Base-by-base conservation (phyloP, 2,113 vertebrate species). In the Elephas maximus region DNA sequence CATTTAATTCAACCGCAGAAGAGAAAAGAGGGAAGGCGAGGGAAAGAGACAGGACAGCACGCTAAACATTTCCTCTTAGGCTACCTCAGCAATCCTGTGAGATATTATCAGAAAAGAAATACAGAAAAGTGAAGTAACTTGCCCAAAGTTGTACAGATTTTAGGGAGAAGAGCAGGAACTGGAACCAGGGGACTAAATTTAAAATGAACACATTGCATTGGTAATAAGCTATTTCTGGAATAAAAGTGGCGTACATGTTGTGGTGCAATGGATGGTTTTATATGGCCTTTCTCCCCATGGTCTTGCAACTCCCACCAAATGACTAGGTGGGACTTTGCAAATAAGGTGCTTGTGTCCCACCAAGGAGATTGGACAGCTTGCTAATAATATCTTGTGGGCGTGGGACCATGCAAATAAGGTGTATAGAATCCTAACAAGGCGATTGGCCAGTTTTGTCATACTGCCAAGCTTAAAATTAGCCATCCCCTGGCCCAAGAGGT, bases 51-150 rank as follows among this genome's bases (percentile, higher is more conserved):
- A 41, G 41, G 48, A 15, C 15, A 0, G 12, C 28, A 48, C 1
- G 11, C 15, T 4, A 23, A 45, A 37, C 45, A 44, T 48, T 3
- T n/a, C 21, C 18, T 5, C 0, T 26, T 8, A 30, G 5, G 11
- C 45, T 23, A 10, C 12, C 11, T 6, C 17, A 0, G 28, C 8
- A 17, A 67, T 62, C 48, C 20, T 1, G 41, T 71, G 67, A n/a
- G 33, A 71, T 71, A 71, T 15, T 33, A 71, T 33, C 67, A 69
- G 12, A n/a, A n/a, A n/a, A 71, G 63, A 86, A 69, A 26, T 44
- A 63, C 28, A n/a, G 15, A 7, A 21, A 51, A 11, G 8, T 26
- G 26, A 51, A 10, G 6, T 6, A 4, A 2, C 53, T 94, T 78
- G 62, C 10, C 45, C 33, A 77, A 53, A 30, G 48, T 12, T 18